Conservation (phyloP, 2,113 vertebrate species). For the Naja naja region DNA sequence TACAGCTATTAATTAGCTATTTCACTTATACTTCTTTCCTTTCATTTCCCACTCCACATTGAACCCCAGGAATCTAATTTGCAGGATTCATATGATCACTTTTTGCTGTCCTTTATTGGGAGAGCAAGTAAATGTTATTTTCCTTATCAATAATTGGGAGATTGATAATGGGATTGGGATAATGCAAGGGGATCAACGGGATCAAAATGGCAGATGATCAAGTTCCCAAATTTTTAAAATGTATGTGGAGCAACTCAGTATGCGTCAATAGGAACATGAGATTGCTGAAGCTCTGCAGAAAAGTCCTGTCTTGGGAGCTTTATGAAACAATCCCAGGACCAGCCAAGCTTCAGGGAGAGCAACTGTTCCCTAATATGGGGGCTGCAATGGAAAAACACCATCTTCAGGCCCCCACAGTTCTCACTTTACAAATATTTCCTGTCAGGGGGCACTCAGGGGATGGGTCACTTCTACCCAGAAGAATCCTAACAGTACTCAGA, state of each 20-base stretch:
- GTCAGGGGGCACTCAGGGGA: neutral
- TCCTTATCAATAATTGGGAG: neutral
- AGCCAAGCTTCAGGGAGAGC: neutral
- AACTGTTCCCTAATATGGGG: neutral
- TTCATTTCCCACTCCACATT: neutral
- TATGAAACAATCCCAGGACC: neutral
- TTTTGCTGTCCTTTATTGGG: neutral
- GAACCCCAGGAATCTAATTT: neutral
- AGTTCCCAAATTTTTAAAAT: neutral
- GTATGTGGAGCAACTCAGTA: neutral
- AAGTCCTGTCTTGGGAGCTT: neutral
- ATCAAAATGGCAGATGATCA: neutral
- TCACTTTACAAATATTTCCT: neutral
- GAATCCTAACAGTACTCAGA: neutral
- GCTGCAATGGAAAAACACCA: neutral
- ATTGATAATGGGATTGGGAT: neutral
- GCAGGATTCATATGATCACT: neutral
- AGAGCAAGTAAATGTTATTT: neutral
- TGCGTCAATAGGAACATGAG: neutral
- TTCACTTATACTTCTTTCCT: neutral
- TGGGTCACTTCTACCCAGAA: neutral
- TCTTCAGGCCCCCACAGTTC: neutral
- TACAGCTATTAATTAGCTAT: neutral
- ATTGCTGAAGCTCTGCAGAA: neutral
- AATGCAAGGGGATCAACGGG: neutral